Conservation (phyloP, 2,888 invertebrate species). For the Craniophora ligustri region DNA sequence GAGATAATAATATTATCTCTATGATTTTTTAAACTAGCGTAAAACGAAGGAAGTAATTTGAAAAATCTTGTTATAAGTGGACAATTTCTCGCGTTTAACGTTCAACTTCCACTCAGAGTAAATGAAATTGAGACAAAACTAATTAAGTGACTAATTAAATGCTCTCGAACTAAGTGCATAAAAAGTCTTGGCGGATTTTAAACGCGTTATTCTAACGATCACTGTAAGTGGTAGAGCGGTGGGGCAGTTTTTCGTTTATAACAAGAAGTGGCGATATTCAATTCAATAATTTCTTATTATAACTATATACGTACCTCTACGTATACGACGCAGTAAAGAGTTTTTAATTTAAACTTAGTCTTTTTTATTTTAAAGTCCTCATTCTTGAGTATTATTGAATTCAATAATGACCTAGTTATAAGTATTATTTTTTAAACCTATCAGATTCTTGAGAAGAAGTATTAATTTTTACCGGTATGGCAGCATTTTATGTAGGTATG, state of each 20-base stretch:
- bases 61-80: conserved; percentile 31
- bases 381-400: too few species aligned
- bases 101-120: conserved; percentile 26
- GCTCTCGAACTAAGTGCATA: conserved; percentile 38
- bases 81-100: conserved; percentile 34
- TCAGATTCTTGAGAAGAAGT: too few species aligned
- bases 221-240: conserved; percentile 12
- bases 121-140: conserved; percentile 51
- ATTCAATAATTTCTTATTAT: neutral
- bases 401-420: too few species aligned
- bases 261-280: neutral
- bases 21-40: conserved; percentile 11
- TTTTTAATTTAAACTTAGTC: too few species aligned
- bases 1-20: too few species aligned
- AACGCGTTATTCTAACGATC: conserved; percentile 21
- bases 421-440: too few species aligned
- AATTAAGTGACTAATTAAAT: conserved; percentile 53
- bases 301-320: too few species aligned
- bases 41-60: conserved; percentile 15
- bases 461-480: too few species aligned
- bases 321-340: too few species aligned
- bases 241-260: neutral
- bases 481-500: too few species aligned
- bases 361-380: too few species aligned
- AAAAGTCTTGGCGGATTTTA: conserved; percentile 27